Evolutionary conservation across 2,888 invertebrate species (phyloP).

Genomic region (Epistrophella euchroma): DNA sequence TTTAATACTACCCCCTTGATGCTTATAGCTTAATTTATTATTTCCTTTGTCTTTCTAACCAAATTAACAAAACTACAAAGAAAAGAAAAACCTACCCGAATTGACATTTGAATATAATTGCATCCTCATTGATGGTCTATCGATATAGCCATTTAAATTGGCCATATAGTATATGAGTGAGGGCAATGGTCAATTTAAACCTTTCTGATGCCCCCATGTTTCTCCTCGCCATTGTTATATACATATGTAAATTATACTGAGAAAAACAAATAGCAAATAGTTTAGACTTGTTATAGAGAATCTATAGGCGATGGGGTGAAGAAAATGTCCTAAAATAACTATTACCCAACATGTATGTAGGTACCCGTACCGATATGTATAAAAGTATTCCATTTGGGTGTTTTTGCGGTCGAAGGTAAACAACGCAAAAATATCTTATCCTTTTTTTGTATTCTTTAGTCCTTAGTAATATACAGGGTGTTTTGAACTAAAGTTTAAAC

Average conservation of each 20-base stretch:
- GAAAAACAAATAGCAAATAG: slow-evolving; percentile 61
- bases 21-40: neutral
- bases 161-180: neutral
- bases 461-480: neutral
- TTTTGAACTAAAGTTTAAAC: neutral
- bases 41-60: neutral
- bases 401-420: slow-evolving; percentile 63
- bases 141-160: slow-evolving; percentile 67
- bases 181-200: slow-evolving; percentile 64
- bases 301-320: slow-evolving; percentile 17
- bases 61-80: slow-evolving; percentile 53
- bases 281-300: slow-evolving; percentile 59
- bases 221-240: too few relatives aligned
- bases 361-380: neutral
- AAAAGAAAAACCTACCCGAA: slow-evolving; percentile 18
- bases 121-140: slow-evolving; percentile 70
- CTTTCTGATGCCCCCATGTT: neutral
- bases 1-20: neutral
- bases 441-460: slow-evolving; percentile 2
- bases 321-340: slow-evolving; percentile 73
- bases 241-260: neutral
- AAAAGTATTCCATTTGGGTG: slow-evolving; percentile 13
- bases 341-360: slow-evolving; percentile 44
- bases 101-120: slow-evolving; percentile 73
- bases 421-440: slow-evolving; percentile 60